Percentiles rank a stretch among this genome's conserved stretches.
Evolutionary conservation across 2,888 invertebrate species (phyloP).

Genomic region (Phania funesta): DNA sequence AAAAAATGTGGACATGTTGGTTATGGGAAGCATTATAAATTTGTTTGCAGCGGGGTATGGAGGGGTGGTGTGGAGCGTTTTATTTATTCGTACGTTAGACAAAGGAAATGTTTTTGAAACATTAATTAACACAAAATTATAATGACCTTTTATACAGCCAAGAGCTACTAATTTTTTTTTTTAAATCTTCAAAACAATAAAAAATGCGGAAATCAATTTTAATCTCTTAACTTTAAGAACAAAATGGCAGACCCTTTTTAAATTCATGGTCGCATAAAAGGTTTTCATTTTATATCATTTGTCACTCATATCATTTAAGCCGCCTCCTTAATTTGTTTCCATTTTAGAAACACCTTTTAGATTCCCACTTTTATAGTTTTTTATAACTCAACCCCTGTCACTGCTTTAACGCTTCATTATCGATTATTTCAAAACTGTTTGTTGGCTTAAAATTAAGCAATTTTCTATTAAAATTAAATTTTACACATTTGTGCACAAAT

Average conservation of each 20-base stretch:
- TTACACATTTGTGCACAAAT: conserved; percentile 32
- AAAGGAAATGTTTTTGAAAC: not conserved
- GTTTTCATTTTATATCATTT: not conserved
- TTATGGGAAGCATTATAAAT: conserved; percentile 4
- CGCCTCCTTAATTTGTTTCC: not conserved
- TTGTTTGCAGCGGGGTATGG: not conserved
- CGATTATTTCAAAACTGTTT: conserved; percentile 27
- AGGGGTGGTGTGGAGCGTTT: not conserved
- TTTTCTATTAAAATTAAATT: conserved; percentile 26
- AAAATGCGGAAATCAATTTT: conserved; percentile 20
- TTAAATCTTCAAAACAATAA: not conserved
- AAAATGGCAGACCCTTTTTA: not conserved
- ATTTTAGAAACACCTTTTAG: not conserved
- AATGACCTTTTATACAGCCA: conserved; percentile 29
- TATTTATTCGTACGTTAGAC: not conserved
- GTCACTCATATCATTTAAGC: not conserved
- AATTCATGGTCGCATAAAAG: not conserved
- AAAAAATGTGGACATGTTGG: not conserved
- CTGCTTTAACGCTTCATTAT: not conserved
- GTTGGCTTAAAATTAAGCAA: conserved; percentile 28
- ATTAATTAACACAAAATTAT: conserved; percentile 24
- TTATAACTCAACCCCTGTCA: conserved; percentile 24
- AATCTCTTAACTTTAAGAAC: conserved; percentile 8
- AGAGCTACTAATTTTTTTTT: not conserved
- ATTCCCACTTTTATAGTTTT: not conserved